A percentile compares a stretch with the other conserved stretches of the same genome.
Conservation (phyloP, 2,888 invertebrate species). For the Drosophila anomalata region DNA sequence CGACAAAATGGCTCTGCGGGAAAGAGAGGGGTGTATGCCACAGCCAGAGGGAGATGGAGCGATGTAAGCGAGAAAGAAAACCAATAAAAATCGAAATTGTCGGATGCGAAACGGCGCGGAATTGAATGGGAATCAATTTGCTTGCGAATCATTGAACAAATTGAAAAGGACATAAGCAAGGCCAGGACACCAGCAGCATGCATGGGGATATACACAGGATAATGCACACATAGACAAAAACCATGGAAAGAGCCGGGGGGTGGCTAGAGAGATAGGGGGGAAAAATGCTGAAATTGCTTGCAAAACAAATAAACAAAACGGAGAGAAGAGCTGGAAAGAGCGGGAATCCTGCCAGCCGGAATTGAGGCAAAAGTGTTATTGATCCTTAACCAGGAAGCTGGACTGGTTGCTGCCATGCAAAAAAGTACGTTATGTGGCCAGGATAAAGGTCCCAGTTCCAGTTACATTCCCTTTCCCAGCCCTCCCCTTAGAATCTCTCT, state of each 20-base stretch:
- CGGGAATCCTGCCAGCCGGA: slow-evolving; percentile 56
- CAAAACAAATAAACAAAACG: slow-evolving; percentile 76
- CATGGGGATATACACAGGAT: slow-evolving; percentile 33
- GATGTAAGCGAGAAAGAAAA: slow-evolving; percentile 51
- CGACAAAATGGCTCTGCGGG: slow-evolving; percentile 35
- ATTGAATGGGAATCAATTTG: slow-evolving; percentile 81
- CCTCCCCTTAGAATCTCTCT: slow-evolving; percentile 23
- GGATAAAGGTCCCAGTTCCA: slow-evolving; percentile 49
- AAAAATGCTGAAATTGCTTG: slow-evolving; percentile 72
- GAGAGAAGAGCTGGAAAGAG: slow-evolving; percentile 42
- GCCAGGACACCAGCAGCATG: slow-evolving; percentile 44
- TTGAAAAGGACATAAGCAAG: slow-evolving; percentile 74
- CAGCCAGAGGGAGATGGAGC: slow-evolving; percentile 10
- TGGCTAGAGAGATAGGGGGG: neutral
- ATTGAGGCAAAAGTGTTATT: slow-evolving; percentile 79
- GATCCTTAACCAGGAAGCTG: slow-evolving; percentile 66
- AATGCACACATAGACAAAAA: slow-evolving; percentile 21
- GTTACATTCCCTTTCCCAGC: neutral
- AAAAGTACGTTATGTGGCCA: slow-evolving; percentile 55
- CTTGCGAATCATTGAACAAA: slow-evolving; percentile 83
- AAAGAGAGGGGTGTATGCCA: slow-evolving; percentile 15
- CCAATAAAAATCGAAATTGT: slow-evolving; percentile 80
- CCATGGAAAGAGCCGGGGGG: neutral
- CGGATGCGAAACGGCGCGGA: slow-evolving; percentile 73
- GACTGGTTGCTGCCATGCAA: slow-evolving; percentile 56